Evolutionary conservation across 1,140 invertebrate genomes (phyloP).

Genomic region (Lethocerus indicus): DNA sequence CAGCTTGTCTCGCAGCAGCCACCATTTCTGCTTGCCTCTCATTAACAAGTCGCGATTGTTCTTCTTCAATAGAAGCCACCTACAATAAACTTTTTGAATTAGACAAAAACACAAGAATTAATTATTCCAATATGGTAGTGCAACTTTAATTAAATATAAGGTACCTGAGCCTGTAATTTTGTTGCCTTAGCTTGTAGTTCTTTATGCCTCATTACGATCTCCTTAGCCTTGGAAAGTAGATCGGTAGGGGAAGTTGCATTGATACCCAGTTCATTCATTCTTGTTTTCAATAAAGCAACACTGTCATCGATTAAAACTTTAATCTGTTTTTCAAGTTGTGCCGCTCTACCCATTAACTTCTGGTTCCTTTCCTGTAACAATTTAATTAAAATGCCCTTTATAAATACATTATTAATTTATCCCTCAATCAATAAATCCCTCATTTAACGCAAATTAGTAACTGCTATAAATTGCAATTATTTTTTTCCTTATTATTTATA

Average conservation of each 20-base stretch:
- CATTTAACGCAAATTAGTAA: no score
- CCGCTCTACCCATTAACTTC: conserved; percentile 55
- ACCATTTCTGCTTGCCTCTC: conserved; percentile 15
- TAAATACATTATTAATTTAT: no score
- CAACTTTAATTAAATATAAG: no score
- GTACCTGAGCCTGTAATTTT: conserved; percentile 66
- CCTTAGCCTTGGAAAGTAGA: conserved; percentile 74
- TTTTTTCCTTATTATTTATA: no score
- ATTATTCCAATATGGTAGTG: no score
- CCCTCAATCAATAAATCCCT: no score
- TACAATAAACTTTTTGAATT: conserved; percentile 10
- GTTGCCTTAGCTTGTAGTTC: conserved; percentile 73
- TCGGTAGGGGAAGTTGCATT: conserved; percentile 66
- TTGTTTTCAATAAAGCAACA: conserved; percentile 70
- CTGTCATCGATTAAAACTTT: conserved; percentile 80
- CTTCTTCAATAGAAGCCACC: conserved; percentile 17
- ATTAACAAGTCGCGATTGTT: conserved; percentile 11
- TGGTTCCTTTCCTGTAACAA: conserved; percentile 53
- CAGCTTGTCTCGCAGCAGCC: conserved; percentile 12
- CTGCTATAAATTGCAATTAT: no score
- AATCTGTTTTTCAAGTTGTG: conserved; percentile 81
- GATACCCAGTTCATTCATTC: conserved; percentile 81
- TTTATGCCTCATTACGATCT: conserved; percentile 80
- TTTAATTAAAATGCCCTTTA: no score
- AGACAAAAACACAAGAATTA: background rate